These are phyloP conservation scores for Pachymerium ferrugineum DNA, from an alignment of 2,888 invertebrate species.

Conservation along the genomic window DNA sequence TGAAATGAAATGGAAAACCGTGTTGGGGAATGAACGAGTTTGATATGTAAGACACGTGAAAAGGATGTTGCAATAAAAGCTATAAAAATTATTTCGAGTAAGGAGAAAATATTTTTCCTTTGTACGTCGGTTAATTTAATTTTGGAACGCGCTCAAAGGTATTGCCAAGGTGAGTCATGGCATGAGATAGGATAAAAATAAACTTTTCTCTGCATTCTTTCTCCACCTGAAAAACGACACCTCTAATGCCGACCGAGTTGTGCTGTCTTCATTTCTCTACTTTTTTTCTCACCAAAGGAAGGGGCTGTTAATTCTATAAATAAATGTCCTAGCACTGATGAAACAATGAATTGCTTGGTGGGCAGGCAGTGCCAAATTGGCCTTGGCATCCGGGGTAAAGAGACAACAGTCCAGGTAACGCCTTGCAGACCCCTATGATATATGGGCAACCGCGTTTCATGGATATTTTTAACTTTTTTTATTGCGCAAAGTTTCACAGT, in stretches of 20 bases:
- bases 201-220: slow-evolving; percentile 24
- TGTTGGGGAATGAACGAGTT: not conserved
- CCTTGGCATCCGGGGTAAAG: slow-evolving; percentile 6
- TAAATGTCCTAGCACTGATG: slow-evolving; percentile 1
- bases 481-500: not conserved
- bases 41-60: not conserved
- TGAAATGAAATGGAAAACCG: not conserved
- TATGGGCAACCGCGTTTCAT: not conserved
- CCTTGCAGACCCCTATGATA: slow-evolving; percentile 2
- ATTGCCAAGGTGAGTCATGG: slow-evolving; percentile 23
- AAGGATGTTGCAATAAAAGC: slow-evolving; percentile 22
- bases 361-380: slow-evolving; percentile 5
- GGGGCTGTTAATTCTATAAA: slow-evolving; percentile 17
- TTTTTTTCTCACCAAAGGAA: not conserved
- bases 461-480: slow-evolving; percentile 17
- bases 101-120: not conserved
- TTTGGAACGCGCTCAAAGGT: slow-evolving; percentile 15
- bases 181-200: not conserved
- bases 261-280: not conserved
- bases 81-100: slow-evolving; percentile 12
- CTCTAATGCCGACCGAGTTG: slow-evolving; percentile 1
- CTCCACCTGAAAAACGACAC: slow-evolving; percentile 32
- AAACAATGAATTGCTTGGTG: slow-evolving; percentile 23
- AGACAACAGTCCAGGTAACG: slow-evolving; percentile 17
- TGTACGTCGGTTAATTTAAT: slow-evolving; percentile 2